Conservation (phyloP, 2,797 vertebrate species). For the Falco biarmicus region DNA sequence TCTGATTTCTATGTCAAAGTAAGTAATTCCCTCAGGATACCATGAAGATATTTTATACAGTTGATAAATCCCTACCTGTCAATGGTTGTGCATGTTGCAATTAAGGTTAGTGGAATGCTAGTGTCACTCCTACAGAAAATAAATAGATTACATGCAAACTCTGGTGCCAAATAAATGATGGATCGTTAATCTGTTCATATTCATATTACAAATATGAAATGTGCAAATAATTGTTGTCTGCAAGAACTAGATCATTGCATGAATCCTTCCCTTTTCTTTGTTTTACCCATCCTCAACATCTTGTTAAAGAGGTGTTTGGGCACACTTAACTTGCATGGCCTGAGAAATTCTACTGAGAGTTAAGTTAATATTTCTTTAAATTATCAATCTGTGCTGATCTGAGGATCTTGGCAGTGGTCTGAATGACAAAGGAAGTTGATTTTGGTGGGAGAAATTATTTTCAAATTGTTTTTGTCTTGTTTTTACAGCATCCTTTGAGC, state of each 20-base stretch:
- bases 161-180: background rate
- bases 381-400: background rate
- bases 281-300: background rate
- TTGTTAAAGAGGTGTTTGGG: background rate
- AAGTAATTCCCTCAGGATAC: background rate
- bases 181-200: background rate
- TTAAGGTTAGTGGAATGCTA: background rate
- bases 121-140: background rate
- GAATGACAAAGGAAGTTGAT: background rate
- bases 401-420: background rate
- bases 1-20: background rate
- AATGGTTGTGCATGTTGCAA: background rate
- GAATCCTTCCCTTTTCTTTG: background rate
- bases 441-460: background rate
- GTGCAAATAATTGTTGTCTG: background rate
- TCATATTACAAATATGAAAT: background rate
- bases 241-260: background rate
- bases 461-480: background rate
- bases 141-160: background rate
- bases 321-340: background rate
- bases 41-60: background rate
- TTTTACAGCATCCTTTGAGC: background rate
- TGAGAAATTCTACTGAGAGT: background rate
- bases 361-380: background rate
- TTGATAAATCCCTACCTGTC: background rate